These are phyloP conservation scores for Sisor rabdophorus DNA, from an alignment of 2,113 vertebrate genomes.

Conservation along the genomic window DNA sequence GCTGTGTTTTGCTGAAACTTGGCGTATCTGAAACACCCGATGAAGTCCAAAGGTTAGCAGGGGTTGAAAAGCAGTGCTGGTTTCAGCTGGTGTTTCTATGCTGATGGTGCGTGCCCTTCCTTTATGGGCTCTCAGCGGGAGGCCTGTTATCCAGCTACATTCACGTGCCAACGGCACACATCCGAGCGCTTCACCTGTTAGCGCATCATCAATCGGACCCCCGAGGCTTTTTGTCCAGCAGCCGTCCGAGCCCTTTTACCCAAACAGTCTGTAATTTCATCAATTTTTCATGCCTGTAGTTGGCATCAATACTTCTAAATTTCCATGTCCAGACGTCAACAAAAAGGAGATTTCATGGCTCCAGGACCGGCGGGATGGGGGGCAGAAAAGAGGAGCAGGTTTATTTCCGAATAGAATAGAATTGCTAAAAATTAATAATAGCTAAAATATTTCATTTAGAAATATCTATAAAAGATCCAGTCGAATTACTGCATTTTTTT, in stretches of 20 bases:
- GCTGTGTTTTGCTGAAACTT: slow-evolving; percentile 45
- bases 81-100: slow-evolving; percentile 51
- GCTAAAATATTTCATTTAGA: neutral
- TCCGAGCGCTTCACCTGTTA: slow-evolving; percentile 75
- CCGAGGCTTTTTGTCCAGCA: slow-evolving; percentile 67
- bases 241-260: slow-evolving; percentile 61
- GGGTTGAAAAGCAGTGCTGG: slow-evolving; percentile 45
- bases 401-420: slow-evolving; percentile 11
- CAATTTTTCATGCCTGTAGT: slow-evolving; percentile 80
- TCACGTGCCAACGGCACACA: slow-evolving; percentile 64
- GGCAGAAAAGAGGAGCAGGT: slow-evolving; percentile 47
- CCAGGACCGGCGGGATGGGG: slow-evolving; percentile 53
- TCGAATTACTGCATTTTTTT: no score
- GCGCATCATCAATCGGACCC: slow-evolving; percentile 70
- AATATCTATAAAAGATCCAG: no score
- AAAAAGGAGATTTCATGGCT: slow-evolving; percentile 82
- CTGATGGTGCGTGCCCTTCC: slow-evolving; percentile 55
- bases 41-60: slow-evolving; percentile 51
- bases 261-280: slow-evolving; percentile 81
- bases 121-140: slow-evolving; percentile 68
- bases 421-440: neutral
- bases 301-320: slow-evolving; percentile 77
- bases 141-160: slow-evolving; percentile 65
- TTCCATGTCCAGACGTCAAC: slow-evolving; percentile 78
- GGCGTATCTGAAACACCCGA: slow-evolving; percentile 56